Evolutionary conservation across 2,113 vertebrate species (phyloP), one percentile per base, ranked within the genome.

Genomic region (Brachyhypopomus gauderio): DNA sequence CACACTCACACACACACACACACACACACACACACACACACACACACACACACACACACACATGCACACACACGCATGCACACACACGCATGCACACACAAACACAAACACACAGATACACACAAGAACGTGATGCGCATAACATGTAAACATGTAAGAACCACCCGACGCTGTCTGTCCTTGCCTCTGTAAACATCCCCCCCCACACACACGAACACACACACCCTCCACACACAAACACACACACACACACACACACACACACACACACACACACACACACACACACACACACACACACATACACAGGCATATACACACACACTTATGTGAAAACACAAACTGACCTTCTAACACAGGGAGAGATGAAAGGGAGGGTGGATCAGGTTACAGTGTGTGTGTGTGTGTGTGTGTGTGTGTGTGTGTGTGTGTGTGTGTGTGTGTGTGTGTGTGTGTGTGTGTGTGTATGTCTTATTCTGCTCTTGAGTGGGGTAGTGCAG

Each of bases 1-100:
- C 84, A 67, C 55, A 41, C 52, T 71, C 41, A 66, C 66, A 38
- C 48, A 16, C 38, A 81, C 41, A 74, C 71, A 84, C 48, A 73
- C 69, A 71, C 63, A 75, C 9, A 59, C 14, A 16, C 30, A 30
- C 30, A 30, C 30, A 30, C 30, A 60, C 72, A 63, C 23, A 70
- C 27, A 72, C 69, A 45, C 62, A 20, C 59, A 79, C 41, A 67
- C 83, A 89, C 84, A 67, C 58, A 27, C 72, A 63, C 23, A 70
- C 27, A 72, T 59, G 30, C 62, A 20, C 59, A 79, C 41, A 67
- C 83, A 90, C 84, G 59, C 58, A 62, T 23, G 56, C 34, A 75
- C 59, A 30, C 52, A 20, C 45, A 70, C 27, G 63, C 69, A 45
- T 52, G 12, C 59, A 76, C 41, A 67, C 83, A 90, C 84, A 67